These are phyloP conservation scores for Lycodopsis pacificus DNA, from an alignment of 2,797 vertebrate species.

Conservation along the genomic window DNA sequence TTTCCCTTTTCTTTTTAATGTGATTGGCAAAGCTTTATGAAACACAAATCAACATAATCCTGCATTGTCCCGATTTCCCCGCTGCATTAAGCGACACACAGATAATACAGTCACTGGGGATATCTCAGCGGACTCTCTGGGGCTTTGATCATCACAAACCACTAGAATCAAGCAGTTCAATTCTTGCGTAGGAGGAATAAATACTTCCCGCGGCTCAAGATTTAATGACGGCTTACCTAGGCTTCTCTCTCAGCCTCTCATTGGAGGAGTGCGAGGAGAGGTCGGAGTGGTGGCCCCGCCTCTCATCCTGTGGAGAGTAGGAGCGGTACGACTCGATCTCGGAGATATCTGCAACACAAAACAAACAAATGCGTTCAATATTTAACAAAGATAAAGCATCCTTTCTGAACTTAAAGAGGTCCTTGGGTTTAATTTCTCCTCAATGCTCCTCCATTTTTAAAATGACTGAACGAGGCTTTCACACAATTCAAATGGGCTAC, in stretches of 20 bases:
- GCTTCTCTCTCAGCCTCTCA: constrained; percentile 92
- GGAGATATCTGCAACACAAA: constrained; percentile 90
- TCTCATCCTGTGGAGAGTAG: constrained; percentile 93
- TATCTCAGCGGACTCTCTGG: background rate
- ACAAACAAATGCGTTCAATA: constrained; percentile 14
- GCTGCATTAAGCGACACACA: constrained; percentile 2
- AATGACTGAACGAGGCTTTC: constrained; percentile 21
- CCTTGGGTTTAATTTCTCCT: constrained; percentile 6
- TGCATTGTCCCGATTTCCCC: constrained; percentile 53
- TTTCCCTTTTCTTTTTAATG: constrained; percentile 16
- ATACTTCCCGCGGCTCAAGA: too few relatives aligned
- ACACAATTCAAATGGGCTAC: constrained; percentile 4
- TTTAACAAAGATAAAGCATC: constrained; percentile 9
- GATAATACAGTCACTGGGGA: background rate
- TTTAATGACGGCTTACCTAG: constrained; percentile 81
- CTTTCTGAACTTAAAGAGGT: background rate
- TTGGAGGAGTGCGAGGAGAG: constrained; percentile 95
- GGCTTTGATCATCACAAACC: background rate
- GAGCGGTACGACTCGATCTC: constrained; percentile 98
- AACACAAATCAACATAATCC: constrained; percentile 57
- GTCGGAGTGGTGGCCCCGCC: constrained; percentile 90
- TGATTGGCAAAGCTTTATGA: constrained; percentile 18
- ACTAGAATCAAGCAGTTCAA: background rate
- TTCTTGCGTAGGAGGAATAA: background rate
- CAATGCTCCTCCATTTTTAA: background rate